Percentiles rank a stretch among this genome's conserved stretches.
Evolutionary conservation across 2,113 vertebrate genomes (phyloP).

Genomic region (Guaruba guarouba): DNA sequence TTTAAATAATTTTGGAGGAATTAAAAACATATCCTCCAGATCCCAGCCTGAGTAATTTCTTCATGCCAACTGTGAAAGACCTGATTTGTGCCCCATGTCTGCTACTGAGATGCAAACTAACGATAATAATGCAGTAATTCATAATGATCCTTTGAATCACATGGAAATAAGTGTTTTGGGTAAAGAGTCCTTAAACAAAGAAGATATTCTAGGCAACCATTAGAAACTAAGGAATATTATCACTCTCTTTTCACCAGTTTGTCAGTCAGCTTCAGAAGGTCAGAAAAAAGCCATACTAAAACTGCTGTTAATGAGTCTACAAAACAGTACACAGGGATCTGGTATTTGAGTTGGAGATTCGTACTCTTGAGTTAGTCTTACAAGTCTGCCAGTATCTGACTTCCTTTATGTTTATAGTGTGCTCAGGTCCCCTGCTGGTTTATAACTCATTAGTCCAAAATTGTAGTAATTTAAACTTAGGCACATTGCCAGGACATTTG

Average conservation of each 20-base stretch:
- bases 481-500: background rate
- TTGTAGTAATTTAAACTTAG: background rate
- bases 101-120: background rate
- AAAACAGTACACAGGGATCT: background rate
- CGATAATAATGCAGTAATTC: background rate
- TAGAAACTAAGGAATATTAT: background rate
- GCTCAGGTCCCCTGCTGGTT: background rate
- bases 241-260: background rate
- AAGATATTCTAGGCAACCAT: background rate
- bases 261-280: background rate
- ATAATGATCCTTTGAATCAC: background rate
- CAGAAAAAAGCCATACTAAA: background rate
- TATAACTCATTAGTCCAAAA: background rate
- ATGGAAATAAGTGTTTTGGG: background rate
- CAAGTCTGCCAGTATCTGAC: background rate
- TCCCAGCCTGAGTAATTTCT: background rate
- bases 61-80: background rate
- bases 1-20: background rate
- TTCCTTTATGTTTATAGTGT: background rate
- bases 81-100: background rate
- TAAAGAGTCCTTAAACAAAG: background rate
- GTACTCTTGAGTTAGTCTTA: background rate
- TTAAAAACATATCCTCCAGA: background rate
- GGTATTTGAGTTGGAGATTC: background rate
- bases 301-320: background rate